phyloP scores from a whole-genome alignment of 2,113 vertebrate species.

The Kryptolebias marmoratus region DNA sequence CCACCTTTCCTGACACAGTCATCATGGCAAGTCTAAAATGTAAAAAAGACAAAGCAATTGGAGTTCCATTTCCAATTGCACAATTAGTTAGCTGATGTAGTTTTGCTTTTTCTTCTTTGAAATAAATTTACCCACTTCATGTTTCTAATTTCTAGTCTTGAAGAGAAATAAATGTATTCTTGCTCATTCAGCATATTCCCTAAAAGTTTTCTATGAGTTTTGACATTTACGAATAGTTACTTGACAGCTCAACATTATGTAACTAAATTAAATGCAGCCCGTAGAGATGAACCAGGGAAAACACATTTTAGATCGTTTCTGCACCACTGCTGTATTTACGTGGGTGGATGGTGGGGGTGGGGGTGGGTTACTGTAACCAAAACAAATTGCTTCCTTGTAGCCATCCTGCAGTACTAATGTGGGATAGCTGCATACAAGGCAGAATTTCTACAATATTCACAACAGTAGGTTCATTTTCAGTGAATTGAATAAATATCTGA shows the following conservation, averaged over 20 bases:
- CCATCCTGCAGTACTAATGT: slow-evolving; percentile 62
- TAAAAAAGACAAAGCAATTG: no score
- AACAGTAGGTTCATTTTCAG: slow-evolving; percentile 60
- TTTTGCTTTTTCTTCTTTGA: background rate
- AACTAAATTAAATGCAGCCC: slow-evolving; percentile 54
- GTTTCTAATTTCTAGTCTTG: slow-evolving; percentile 20
- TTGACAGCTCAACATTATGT: slow-evolving; percentile 50
- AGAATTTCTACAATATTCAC: slow-evolving; percentile 55
- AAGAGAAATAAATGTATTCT: slow-evolving; percentile 11
- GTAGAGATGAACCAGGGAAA: slow-evolving; percentile 45
- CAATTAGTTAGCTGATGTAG: background rate
- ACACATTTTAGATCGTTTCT: slow-evolving; percentile 46
- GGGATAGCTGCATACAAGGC: slow-evolving; percentile 45
- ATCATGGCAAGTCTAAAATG: no score
- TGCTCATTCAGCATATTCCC: slow-evolving; percentile 43
- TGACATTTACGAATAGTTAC: slow-evolving; percentile 35
- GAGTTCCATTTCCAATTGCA: background rate
- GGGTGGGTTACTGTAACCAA: slow-evolving; percentile 48
- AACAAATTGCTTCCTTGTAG: slow-evolving; percentile 71
- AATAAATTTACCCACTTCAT: background rate
- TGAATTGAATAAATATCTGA: slow-evolving; percentile 68
- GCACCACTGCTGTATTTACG: slow-evolving; percentile 52
- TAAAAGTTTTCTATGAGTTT: slow-evolving; percentile 37
- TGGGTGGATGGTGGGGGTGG: background rate
- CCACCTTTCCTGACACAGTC: no score